Evolutionary conservation across 2,888 invertebrate species (phyloP), one percentile per base, ranked within the genome.

Genomic region (Melinaea menophilus): DNA sequence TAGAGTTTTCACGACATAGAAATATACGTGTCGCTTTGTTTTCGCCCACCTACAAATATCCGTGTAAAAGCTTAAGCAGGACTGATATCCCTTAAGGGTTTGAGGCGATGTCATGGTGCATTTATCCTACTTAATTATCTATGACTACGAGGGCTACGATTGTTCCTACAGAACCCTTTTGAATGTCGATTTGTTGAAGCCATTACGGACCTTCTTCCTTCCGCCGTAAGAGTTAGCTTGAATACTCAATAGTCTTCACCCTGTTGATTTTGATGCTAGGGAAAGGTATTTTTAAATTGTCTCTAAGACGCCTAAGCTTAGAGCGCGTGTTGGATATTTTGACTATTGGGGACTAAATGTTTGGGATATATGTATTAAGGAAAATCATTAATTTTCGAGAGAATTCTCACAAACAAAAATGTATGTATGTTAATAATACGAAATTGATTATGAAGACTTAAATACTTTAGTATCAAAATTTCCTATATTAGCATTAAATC

Each of bases 121-220:
- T 76, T 76, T 73, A 75, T 74, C 72, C 73, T 73, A 68, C 69
- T 76, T 74, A 76, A 73, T 75, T 37, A 51, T 51, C 51, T 22
- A 51, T 31, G 51, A 51, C 51, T 31, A 31, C 51, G 51, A 51
- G 51, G 51, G 51, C 22, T 51, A 51, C n/a, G 51, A 31, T 3
- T 51, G 31, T 48, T 48, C 46, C 51, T 31, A 51, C 9, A 51
- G 51, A 51, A 51, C 22, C 51, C 56, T 37, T 56, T 56, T 2
- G 56, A 13, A 4, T 12, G 37, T 11, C 35, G 12, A 34, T 12
- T 35, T 56, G n/a, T 56, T 35, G 7, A 22, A 51, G 51, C 51
- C 31, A 51, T 51, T 51, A 51, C 7, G 9, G 9, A 9, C 51
- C 31, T 51, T 51, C 2, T 51, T 51, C n/a, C 31, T 9, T 31